Conservation (phyloP, 2,888 invertebrate species). For the Itoplectis maculator region DNA sequence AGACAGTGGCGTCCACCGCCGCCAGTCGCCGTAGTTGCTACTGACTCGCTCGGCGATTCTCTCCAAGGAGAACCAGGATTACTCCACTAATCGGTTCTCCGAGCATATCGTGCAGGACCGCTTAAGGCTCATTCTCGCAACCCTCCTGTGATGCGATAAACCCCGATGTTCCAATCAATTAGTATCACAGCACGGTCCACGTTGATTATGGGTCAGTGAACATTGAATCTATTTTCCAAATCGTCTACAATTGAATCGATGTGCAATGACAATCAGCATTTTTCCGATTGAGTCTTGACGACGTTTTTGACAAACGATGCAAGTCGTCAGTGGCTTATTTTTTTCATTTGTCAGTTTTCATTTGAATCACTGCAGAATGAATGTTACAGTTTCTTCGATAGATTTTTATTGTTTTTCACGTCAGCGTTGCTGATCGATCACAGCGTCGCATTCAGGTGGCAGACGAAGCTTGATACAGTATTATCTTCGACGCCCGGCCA, state of each 20-base stretch:
- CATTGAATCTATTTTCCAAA: too few species aligned
- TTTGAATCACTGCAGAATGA: background rate
- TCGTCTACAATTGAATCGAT: too few species aligned
- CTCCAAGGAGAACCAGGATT: conserved; percentile 63
- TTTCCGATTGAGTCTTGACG: too few species aligned
- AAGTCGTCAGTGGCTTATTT: too few species aligned
- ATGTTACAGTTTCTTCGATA: background rate
- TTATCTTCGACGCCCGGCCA: background rate
- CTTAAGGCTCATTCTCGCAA: conserved; percentile 49
- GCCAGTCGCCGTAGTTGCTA: conserved; percentile 15
- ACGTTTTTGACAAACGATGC: too few species aligned
- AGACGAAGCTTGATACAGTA: background rate
- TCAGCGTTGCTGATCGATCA: background rate
- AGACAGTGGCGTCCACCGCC: conserved; percentile 46
- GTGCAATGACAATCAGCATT: too few species aligned
- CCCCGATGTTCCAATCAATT: conserved; percentile 3
- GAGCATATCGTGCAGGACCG: conserved; percentile 59
- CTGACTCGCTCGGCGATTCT: conserved; percentile 47
- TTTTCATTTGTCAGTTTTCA: background rate
- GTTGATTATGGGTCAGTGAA: background rate
- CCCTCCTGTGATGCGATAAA: conserved; percentile 4
- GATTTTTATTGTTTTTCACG: background rate
- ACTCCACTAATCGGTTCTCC: conserved; percentile 65
- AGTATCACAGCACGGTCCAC: background rate
- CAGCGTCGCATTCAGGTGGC: background rate